Evolutionary conservation across 2,888 invertebrate genomes (phyloP).

Genomic region (Pterostichus madidus): DNA sequence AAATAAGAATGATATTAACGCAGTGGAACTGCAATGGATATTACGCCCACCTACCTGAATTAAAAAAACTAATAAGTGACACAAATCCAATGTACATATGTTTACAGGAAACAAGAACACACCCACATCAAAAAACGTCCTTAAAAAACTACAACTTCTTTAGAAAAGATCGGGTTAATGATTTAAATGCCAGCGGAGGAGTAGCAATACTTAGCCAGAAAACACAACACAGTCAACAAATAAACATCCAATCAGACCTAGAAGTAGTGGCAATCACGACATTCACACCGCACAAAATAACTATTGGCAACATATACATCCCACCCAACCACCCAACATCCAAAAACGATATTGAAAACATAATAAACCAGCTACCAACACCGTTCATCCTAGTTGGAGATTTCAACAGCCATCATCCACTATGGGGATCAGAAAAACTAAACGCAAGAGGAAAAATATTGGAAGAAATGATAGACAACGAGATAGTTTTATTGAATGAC

Average conservation of each 20-base stretch:
- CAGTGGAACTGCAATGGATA: no score
- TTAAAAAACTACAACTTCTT: no score
- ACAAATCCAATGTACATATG: no score
- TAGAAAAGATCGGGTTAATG: no score
- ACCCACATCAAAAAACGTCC: no score
- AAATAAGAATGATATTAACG: no score
- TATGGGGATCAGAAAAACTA: slow-evolving; percentile 20
- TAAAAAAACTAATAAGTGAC: no score
- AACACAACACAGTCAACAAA: not conserved
- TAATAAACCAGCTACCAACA: slow-evolving; percentile 17
- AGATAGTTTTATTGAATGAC: slow-evolving; percentile 23
- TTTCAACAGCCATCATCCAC: not conserved
- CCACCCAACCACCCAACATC: slow-evolving; percentile 2
- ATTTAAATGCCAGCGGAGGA: slow-evolving; percentile 28
- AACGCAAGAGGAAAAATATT: slow-evolving; percentile 7
- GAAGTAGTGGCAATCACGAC: slow-evolving; percentile 46
- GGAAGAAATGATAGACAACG: not conserved
- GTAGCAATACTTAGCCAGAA: slow-evolving; percentile 9
- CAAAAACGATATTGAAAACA: not conserved
- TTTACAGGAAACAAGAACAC: no score
- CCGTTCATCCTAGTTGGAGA: slow-evolving; percentile 1
- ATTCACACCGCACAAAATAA: slow-evolving; percentile 10
- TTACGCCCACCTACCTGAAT: no score
- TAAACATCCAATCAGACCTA: slow-evolving; percentile 8
- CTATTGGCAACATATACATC: slow-evolving; percentile 33